These are phyloP conservation scores for Clepsis dumicolana DNA, from an alignment of 2,888 invertebrate genomes.

Conservation along the genomic window DNA sequence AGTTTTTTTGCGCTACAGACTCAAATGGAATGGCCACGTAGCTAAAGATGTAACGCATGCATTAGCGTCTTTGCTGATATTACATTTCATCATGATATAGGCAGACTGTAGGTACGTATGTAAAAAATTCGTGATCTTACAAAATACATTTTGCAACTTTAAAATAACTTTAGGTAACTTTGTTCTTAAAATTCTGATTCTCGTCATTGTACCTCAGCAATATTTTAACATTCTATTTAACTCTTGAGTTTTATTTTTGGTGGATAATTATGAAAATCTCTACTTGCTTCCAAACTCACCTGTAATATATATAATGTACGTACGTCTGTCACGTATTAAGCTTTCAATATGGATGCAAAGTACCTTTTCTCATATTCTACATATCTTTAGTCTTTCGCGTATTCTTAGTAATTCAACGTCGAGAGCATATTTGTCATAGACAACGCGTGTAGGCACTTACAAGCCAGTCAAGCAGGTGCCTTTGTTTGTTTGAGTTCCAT, in stretches of 20 bases:
- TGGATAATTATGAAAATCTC: too few relatives aligned
- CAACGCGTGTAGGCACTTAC: slow-evolving; percentile 69
- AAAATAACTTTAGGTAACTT: background rate
- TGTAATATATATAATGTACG: background rate
- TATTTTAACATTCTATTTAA: too few relatives aligned
- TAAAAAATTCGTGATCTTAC: too few relatives aligned
- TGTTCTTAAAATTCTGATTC: too few relatives aligned
- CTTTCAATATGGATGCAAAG: slow-evolving; percentile 52
- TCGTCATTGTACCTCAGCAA: too few relatives aligned
- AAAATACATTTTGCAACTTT: too few relatives aligned
- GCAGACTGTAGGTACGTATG: too few relatives aligned
- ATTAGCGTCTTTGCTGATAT: background rate
- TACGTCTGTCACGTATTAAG: slow-evolving; percentile 38
- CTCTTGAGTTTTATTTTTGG: too few relatives aligned
- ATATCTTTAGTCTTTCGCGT: slow-evolving; percentile 67
- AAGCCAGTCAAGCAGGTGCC: slow-evolving; percentile 68
- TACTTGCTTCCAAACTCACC: slow-evolving; percentile 6
- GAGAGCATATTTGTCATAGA: slow-evolving; percentile 73
- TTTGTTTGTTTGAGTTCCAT: slow-evolving; percentile 70
- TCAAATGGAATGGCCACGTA: slow-evolving; percentile 26
- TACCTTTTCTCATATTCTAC: slow-evolving; percentile 64
- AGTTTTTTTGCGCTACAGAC: slow-evolving; percentile 38
- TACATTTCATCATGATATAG: too few relatives aligned
- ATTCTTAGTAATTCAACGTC: slow-evolving; percentile 72
- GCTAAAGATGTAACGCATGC: slow-evolving; percentile 10